These are phyloP conservation scores for Boulengeromyrus knoepffleri DNA, from an alignment of 2,113 vertebrate species.

Conservation along the genomic window DNA sequence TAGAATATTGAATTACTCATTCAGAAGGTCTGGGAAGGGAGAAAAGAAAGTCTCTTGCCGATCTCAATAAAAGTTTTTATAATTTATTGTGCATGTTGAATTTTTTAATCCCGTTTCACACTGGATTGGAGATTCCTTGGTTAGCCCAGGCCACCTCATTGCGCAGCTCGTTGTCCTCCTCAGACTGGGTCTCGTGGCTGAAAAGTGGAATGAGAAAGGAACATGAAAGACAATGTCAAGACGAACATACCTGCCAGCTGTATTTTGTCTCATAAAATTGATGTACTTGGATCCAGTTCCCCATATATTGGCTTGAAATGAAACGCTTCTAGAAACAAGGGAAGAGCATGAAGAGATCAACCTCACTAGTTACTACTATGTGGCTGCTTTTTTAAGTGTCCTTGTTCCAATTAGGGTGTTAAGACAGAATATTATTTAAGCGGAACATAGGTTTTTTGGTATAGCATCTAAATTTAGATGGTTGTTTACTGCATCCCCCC, in stretches of 20 bases:
- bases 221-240: slow-evolving; percentile 40
- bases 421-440: neutral
- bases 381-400: neutral
- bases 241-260: slow-evolving; percentile 45
- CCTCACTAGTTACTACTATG: neutral
- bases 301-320: neutral
- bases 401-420: neutral
- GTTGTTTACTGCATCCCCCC: neutral
- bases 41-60: slow-evolving; percentile 29
- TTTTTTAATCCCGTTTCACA: slow-evolving; percentile 41
- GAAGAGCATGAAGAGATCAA: neutral
- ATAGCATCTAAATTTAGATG: neutral
- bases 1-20: slow-evolving; percentile 28
- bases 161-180: slow-evolving; percentile 4
- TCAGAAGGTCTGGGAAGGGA: slow-evolving; percentile 26
- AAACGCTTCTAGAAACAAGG: neutral
- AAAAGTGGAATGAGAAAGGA: slow-evolving; percentile 30
- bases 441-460: slow-evolving; percentile 2
- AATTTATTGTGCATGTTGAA: slow-evolving; percentile 44
- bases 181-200: slow-evolving; percentile 33
- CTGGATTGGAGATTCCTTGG: slow-evolving; percentile 34
- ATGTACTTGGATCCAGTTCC: slow-evolving; percentile 1
- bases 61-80: slow-evolving; percentile 37
- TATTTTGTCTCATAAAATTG: neutral
- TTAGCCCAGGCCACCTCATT: slow-evolving; percentile 38